Base-by-base conservation (phyloP, 2,113 vertebrate species). In the Heliornis fulica region DNA sequence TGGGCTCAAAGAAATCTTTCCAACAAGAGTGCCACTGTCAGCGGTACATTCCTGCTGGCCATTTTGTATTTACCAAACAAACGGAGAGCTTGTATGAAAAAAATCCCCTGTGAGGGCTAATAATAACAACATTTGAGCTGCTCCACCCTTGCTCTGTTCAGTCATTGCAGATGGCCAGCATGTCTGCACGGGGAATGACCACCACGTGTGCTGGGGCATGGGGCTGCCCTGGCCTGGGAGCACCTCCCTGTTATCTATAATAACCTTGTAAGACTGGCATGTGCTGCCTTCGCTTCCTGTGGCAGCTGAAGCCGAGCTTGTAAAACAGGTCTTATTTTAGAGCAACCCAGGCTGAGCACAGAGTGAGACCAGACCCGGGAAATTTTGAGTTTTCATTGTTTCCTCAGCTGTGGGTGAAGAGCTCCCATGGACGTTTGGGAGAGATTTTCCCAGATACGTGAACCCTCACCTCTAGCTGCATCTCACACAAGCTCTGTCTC, bases 261-360 rank as follows among this genome's bases (percentile, higher is more conserved):
- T 43, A 51, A 83, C 53, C 51, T 29, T 1, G 4, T 34, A 41
- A 81, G 85, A 66, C 63, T 83, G 84, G 93, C 90, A 91, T 65
- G 45, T 1, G 5, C 64, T 86, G 76, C 50, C 59, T 60, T 53
- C 54, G 69, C 28, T 95, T 92, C 71, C 78, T 93, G 82, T 0
- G 1, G 80, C 68, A 74, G 63, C 64, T 83, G 84, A 77, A 87
- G 64, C 70, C 3, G 32, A 74, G 59, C 54, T 60, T 80, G 75
- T 81, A 83, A 90, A 92, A 31, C 26, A 63, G 51, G 54, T 92
- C 94, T 96, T 94, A 96, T 96, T 96, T 95, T 95, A 95, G 94
- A 95, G 63, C 82, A 93, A 66, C 16, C 7, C 0, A 7, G 59
- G 32, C 84, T 83, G 50, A 96, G 59, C 84, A 57, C 36, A 70